A percentile compares a stretch with the other conserved stretches of the same genome.
These are phyloP conservation scores for Amiota communis DNA, from an alignment of 2,888 invertebrate species.

Conservation along the genomic window DNA sequence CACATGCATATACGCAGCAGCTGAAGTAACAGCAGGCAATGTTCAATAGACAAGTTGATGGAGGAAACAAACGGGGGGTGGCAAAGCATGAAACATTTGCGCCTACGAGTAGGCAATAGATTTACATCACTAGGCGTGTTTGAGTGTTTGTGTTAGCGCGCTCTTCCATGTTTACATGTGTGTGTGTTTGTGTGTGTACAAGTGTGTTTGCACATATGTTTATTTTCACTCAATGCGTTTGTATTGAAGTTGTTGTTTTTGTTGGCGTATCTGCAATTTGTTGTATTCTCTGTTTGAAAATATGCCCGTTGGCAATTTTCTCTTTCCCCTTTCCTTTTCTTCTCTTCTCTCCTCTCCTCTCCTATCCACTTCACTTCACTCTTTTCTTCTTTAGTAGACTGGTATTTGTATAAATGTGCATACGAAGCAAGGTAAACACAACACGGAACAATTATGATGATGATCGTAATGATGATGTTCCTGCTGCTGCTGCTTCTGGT, in stretches of 20 bases:
- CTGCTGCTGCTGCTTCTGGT: background rate
- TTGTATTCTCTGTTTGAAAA: slow-evolving; percentile 23
- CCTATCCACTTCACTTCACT: background rate
- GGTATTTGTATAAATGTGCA: slow-evolving; percentile 17
- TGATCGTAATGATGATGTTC: slow-evolving; percentile 7
- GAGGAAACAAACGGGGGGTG: slow-evolving; percentile 12
- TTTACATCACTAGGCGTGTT: slow-evolving; percentile 24
- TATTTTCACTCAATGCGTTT: slow-evolving; percentile 37
- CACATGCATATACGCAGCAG: background rate
- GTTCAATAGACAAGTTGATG: slow-evolving; percentile 27
- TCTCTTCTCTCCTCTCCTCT: background rate
- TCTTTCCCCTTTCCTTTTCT: background rate
- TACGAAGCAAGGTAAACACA: slow-evolving; percentile 18
- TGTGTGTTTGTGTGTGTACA: slow-evolving; percentile 29
- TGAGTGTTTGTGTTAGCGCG: background rate
- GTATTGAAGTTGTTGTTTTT: slow-evolving; percentile 28
- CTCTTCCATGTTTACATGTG: background rate
- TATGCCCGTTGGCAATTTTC: slow-evolving; percentile 1
- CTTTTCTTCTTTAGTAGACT: background rate
- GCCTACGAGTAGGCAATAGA: slow-evolving; percentile 25
- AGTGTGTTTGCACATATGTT: slow-evolving; percentile 34
- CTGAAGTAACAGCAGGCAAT: background rate
- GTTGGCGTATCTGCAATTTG: slow-evolving; percentile 22
- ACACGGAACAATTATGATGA: slow-evolving; percentile 7
- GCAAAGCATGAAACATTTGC: slow-evolving; percentile 24